Evolutionary conservation across 1,140 invertebrate species (phyloP).

Genomic region (Microplitis demolitor): DNA sequence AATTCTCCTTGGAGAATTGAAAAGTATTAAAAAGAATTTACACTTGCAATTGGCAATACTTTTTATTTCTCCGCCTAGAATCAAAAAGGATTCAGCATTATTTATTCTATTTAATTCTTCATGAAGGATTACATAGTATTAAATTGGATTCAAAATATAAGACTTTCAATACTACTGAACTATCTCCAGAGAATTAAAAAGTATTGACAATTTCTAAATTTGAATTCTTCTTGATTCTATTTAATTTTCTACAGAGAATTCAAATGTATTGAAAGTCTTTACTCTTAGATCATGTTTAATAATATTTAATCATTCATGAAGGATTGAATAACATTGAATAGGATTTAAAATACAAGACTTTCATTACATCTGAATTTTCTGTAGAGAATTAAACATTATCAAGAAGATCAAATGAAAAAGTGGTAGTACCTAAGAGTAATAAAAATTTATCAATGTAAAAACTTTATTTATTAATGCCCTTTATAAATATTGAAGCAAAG

Average conservation of each 20-base stretch:
- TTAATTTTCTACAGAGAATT: too few relatives aligned
- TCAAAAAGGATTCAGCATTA: neutral
- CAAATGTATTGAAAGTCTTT: too few relatives aligned
- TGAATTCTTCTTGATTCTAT: neutral
- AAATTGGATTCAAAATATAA: neutral
- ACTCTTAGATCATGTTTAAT: too few relatives aligned
- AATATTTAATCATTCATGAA: too few relatives aligned
- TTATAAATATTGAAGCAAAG: too few relatives aligned
- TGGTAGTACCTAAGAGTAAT: neutral
- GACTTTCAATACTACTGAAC: neutral
- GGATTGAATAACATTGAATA: too few relatives aligned
- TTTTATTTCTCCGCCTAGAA: neutral
- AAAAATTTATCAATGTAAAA: neutral
- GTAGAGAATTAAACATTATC: neutral
- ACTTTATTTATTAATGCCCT: too few relatives aligned
- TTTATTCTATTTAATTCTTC: too few relatives aligned
- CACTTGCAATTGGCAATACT: too few relatives aligned
- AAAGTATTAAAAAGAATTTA: neutral
- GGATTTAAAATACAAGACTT: too few relatives aligned
- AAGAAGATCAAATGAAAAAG: neutral
- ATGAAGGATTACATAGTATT: too few relatives aligned
- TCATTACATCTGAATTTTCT: neutral
- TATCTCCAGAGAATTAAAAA: neutral
- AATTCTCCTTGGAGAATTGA: too few relatives aligned
- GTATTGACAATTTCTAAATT: neutral